Conservation (phyloP, 2,113 vertebrate genomes). For the Plotosus lineatus region DNA sequence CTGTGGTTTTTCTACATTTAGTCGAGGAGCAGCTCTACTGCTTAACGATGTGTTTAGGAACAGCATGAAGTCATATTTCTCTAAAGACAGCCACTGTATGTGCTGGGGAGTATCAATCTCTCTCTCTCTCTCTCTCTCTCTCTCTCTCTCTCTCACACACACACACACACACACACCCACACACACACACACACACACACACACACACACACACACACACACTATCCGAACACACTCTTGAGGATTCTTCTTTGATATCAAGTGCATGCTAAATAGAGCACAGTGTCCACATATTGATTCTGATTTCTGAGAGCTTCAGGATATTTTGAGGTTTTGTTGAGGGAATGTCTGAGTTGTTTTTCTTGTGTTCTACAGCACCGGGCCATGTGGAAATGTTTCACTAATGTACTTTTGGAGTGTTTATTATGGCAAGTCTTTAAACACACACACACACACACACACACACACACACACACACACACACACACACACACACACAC, state of each 20-base stretch:
- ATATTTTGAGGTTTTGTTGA: neutral
- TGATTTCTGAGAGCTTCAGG: neutral
- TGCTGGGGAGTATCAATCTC: neutral
- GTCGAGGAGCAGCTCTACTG: conserved; percentile 10
- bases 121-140: no score
- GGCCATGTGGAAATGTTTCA: conserved; percentile 4
- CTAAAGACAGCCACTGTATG: conserved; percentile 33
- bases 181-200: neutral
- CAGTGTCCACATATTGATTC: neutral
- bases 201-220: no score
- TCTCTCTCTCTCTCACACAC: neutral
- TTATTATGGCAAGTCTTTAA: neutral
- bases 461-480: neutral
- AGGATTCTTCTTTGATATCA: neutral
- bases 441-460: neutral
- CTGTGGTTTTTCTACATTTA: conserved; percentile 33
- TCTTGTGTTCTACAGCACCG: neutral
- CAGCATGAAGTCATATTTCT: conserved; percentile 22
- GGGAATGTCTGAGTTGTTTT: neutral
- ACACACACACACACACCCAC: neutral
- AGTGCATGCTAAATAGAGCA: neutral
- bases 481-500: neutral
- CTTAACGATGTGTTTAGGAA: conserved; percentile 42
- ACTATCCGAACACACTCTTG: neutral
- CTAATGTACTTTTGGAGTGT: conserved; percentile 6